Evolutionary conservation across 2,888 invertebrate genomes (phyloP).

Genomic region (Scaptomyza flava): DNA sequence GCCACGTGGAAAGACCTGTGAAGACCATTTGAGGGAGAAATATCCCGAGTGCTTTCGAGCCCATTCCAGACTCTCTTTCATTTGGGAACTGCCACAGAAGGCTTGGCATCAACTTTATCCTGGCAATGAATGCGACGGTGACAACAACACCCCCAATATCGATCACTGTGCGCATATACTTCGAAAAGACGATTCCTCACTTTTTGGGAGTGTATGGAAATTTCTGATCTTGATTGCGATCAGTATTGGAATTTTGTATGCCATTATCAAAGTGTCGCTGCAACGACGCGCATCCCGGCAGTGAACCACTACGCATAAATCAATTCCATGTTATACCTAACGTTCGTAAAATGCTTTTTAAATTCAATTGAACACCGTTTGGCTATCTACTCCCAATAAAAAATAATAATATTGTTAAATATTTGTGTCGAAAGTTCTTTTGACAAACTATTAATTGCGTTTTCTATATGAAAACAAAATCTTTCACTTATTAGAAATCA

Average conservation of each 20-base stretch:
- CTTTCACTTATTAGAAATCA: background rate
- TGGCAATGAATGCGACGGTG: background rate
- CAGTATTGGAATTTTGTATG: constrained; percentile 41
- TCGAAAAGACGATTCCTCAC: constrained; percentile 1
- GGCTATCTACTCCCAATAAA: background rate
- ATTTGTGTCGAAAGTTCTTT: background rate
- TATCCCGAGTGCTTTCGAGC: constrained; percentile 32
- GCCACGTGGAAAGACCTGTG: constrained; percentile 26
- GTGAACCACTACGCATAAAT: background rate
- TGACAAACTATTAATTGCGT: background rate
- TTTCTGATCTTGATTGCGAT: constrained; percentile 29
- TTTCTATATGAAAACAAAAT: background rate
- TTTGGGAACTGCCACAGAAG: constrained; percentile 14
- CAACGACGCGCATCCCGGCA: constrained; percentile 25
- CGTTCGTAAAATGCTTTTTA: constrained; percentile 6
- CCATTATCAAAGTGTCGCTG: constrained; percentile 26
- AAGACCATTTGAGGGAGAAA: constrained; percentile 20
- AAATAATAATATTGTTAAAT: background rate
- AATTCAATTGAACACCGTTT: background rate
- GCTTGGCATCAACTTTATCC: constrained; percentile 10
- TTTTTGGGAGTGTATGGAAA: constrained; percentile 2
- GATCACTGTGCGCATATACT: background rate
- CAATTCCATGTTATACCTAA: no score
- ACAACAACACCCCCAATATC: background rate
- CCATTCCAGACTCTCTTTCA: background rate